Conservation (phyloP, 1,140 invertebrate genomes). For the Nebria ingens region DNA sequence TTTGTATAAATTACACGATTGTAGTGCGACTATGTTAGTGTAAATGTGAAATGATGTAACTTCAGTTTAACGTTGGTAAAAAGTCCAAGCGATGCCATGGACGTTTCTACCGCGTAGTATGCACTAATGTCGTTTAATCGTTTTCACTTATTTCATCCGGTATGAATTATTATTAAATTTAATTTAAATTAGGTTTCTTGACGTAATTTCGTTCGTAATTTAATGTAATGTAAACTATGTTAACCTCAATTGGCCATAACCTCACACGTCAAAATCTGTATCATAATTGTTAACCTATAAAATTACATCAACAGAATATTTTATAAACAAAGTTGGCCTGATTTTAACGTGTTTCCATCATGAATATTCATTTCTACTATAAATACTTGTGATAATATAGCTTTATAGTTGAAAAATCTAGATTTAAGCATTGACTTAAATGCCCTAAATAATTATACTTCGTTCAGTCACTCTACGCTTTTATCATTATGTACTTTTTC, state of each 20-base stretch:
- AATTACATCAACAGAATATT: slow-evolving; percentile 10
- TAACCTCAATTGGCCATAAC: slow-evolving; percentile 38
- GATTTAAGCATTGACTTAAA: too few species aligned
- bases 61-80: slow-evolving; percentile 21
- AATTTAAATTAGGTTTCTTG: too few species aligned
- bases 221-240: slow-evolving; percentile 24
- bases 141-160: not conserved
- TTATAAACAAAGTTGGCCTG: slow-evolving; percentile 12
- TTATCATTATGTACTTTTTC: too few species aligned
- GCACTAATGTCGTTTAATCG: slow-evolving; percentile 11
- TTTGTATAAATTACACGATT: not conserved
- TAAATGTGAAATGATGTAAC: slow-evolving; percentile 25
- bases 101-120: slow-evolving; percentile 22
- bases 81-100: slow-evolving; percentile 22
- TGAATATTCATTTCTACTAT: too few species aligned
- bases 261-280: slow-evolving; percentile 35
- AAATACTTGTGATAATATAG: too few species aligned
- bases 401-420: too few species aligned
- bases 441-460: too few species aligned
- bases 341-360: too few species aligned
- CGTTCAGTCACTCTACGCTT: too few species aligned
- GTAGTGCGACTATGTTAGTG: too few species aligned
- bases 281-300: slow-evolving; percentile 14
- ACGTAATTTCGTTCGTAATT: slow-evolving; percentile 34
- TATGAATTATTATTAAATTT: slow-evolving; percentile 8